Evolutionary conservation across 2,797 vertebrate species (phyloP).

Genomic region (Chloroceryle amazona): DNA sequence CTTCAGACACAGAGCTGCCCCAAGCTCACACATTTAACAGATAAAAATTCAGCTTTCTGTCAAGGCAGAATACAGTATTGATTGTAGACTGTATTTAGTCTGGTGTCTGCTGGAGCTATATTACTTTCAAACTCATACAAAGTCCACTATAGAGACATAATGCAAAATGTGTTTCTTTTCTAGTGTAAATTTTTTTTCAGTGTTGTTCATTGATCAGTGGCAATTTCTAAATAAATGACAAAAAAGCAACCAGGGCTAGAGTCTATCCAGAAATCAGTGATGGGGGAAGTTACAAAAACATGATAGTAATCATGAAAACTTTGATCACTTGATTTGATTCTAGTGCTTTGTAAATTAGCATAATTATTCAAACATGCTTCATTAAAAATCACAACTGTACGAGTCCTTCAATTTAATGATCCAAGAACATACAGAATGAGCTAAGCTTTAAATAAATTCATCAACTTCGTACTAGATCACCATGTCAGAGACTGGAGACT

Average conservation of each 20-base stretch:
- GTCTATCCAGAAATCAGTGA: slow-evolving; percentile 65
- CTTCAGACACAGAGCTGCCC: slow-evolving; percentile 85
- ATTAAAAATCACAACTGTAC: slow-evolving; percentile 81
- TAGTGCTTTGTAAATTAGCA: slow-evolving; percentile 82
- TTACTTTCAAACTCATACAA: slow-evolving; percentile 72
- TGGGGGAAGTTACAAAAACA: slow-evolving; percentile 64
- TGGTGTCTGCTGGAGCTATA: slow-evolving; percentile 69
- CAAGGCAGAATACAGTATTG: slow-evolving; percentile 83
- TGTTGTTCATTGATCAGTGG: slow-evolving; percentile 62
- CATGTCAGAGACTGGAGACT: neutral
- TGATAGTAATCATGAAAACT: slow-evolving; percentile 79
- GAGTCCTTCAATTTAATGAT: slow-evolving; percentile 82
- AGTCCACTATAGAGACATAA: slow-evolving; percentile 50
- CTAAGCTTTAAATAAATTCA: slow-evolving; percentile 79
- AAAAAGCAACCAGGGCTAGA: neutral
- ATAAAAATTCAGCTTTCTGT: slow-evolving; percentile 87
- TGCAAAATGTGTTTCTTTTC: slow-evolving; percentile 51
- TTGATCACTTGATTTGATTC: slow-evolving; percentile 85
- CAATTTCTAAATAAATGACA: slow-evolving; percentile 54
- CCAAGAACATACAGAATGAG: slow-evolving; percentile 74
- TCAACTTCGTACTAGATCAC: slow-evolving; percentile 37
- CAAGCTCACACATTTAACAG: slow-evolving; percentile 84
- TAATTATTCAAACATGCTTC: slow-evolving; percentile 84
- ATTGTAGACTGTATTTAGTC: slow-evolving; percentile 81
- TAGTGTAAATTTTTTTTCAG: slow-evolving; percentile 37